A percentile compares a stretch with the other conserved stretches of the same genome.
Conservation (phyloP, 1,140 invertebrate genomes). For the Bombyx mandarina region DNA sequence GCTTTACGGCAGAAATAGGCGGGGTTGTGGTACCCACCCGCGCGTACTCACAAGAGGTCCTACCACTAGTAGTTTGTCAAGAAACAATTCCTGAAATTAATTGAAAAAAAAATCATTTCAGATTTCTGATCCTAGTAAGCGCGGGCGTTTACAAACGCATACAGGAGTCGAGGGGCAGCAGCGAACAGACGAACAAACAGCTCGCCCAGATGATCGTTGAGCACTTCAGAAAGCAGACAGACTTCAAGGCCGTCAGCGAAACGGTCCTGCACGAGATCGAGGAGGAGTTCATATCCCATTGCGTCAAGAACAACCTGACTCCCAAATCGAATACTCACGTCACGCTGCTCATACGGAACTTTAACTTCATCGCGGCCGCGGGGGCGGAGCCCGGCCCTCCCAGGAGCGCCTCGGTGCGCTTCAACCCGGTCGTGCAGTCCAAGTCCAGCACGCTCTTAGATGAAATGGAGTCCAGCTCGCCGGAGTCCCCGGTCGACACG, state of each 20-base stretch:
- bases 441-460: constrained; percentile 57
- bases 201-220: constrained; percentile 85
- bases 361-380: constrained; percentile 84
- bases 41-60: too few species aligned
- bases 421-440: constrained; percentile 74
- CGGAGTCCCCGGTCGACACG: constrained; percentile 59
- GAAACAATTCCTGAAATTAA: too few species aligned
- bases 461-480: constrained; percentile 54
- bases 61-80: too few species aligned
- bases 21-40: too few species aligned
- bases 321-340: constrained; percentile 70
- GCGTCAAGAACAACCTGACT: constrained; percentile 74
- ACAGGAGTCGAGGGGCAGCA: constrained; percentile 81
- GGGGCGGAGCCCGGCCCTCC: constrained; percentile 72
- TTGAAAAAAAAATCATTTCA: constrained; percentile 18
- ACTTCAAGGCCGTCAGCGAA: constrained; percentile 87
- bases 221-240: constrained; percentile 86
- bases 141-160: constrained; percentile 87
- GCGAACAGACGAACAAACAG: constrained; percentile 85
- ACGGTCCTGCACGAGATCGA: constrained; percentile 90
- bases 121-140: constrained; percentile 88
- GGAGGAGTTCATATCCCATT: constrained; percentile 86
- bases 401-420: constrained; percentile 69
- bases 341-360: constrained; percentile 88
- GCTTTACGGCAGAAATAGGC: too few species aligned